Evolutionary conservation across 92 coral and sea anemone species (phyloP), one percentile per base, ranked within the genome.

Genomic region (Metridium senile): DNA sequence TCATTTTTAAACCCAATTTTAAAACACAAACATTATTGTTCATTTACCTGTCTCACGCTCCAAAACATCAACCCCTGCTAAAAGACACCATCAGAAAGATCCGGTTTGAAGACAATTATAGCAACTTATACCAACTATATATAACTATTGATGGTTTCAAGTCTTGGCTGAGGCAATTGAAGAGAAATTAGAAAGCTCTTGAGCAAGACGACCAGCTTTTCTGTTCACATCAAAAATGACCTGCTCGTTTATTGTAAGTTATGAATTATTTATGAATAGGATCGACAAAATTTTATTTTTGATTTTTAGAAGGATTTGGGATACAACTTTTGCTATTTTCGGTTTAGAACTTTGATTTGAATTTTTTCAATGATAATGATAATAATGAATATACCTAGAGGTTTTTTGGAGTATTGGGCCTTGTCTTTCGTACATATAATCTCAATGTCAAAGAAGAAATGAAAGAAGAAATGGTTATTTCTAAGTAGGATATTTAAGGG

Each of bases 181-280:
- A 39, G 13, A 4, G 13, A 39, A 39, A 39, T 54, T 16, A 54
- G 59, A 21, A 2, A 10, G 59, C 25, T 54, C 21, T 54, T 54
- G 59, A 63, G 28, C 7, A 63, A 23, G 20, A 30, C 45, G 43
- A 28, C 29, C 69, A 63, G 31, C 33, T 28, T 63, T 30, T 27
- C 19, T 16, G 4, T 63, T 63, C 31, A 27, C 35, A 54, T 13
- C 35, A 63, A 23, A 11, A 63, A 63, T 63, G 69, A 63, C 69
- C 45, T 31, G 69, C 45, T 63, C 13, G 4, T 28, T n/a, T 63
- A 27, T 63, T 63, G 69, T 63, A 28, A 63, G 69, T 30, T 1
- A 63, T 63, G 1, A 63, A 63, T 63, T 63, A 63, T 63, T 29
- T 11, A 63, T 61, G 49, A 17, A 8, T 9, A 54, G 23, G n/a